A percentile compares a stretch with the other conserved stretches of the same genome.
Conservation (phyloP, 2,797 vertebrate species). For the Gymnothorax javanicus region DNA sequence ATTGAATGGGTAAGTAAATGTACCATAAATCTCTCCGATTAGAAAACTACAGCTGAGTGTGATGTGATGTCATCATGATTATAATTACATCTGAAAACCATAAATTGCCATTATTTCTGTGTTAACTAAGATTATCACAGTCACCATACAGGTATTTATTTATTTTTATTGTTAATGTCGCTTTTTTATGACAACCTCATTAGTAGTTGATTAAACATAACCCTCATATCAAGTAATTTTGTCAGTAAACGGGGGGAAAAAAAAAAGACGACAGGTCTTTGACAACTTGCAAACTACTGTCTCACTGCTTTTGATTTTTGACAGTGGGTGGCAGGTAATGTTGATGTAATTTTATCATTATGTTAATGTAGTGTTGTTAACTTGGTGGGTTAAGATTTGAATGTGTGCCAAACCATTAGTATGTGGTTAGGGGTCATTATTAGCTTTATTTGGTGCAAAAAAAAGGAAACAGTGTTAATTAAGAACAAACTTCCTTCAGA, state of each 20-base stretch:
- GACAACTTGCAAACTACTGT: not conserved
- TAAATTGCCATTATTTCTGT: constrained; percentile 1
- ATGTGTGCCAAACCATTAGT: not conserved
- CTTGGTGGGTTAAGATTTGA: not conserved
- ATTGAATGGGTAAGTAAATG: not conserved
- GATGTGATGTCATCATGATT: not conserved
- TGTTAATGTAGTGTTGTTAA: not conserved
- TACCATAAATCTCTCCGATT: not conserved
- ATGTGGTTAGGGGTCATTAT: not conserved
- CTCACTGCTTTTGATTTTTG: not conserved
- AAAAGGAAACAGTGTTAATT: not conserved
- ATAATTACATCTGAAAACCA: not conserved
- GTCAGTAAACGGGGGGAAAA: not conserved
- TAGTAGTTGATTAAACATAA: not conserved
- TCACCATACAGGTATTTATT: not conserved
- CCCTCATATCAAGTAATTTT: not conserved
- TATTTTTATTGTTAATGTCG: not conserved
- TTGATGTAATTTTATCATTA: not conserved
- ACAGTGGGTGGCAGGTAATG: not conserved
- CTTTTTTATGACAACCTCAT: constrained; percentile 4
- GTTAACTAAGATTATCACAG: not conserved
- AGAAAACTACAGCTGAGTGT: not conserved
- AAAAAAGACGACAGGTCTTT: not conserved
- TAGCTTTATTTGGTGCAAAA: not conserved
- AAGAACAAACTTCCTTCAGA: not conserved